These are phyloP conservation scores for Lepidurus apus DNA, from an alignment of 1,140 invertebrate genomes.

Conservation along the genomic window DNA sequence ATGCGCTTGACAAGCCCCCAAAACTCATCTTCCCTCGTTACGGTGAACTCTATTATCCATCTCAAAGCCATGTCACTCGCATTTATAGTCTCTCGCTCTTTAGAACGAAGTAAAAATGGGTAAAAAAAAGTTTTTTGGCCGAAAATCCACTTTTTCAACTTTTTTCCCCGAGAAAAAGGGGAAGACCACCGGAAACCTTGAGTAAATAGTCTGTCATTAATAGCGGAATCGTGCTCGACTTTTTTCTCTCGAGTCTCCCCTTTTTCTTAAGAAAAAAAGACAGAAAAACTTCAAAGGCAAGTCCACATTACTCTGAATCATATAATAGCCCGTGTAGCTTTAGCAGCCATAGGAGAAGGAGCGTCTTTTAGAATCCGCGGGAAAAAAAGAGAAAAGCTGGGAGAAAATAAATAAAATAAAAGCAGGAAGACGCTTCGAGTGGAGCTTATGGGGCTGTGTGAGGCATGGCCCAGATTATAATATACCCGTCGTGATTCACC, in stretches of 20 bases:
- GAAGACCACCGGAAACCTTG: not conserved
- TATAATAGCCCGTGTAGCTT: not conserved
- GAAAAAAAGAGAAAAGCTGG: not conserved
- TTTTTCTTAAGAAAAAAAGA: not conserved
- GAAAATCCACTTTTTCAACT: not conserved
- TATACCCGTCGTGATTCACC: constrained; percentile 9
- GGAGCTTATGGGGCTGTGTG: not conserved
- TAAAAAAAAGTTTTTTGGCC: not conserved
- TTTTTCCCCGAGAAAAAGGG: not conserved
- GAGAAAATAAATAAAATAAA: not conserved
- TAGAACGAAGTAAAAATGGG: not conserved
- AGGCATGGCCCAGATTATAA: constrained; percentile 10
- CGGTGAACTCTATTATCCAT: no score
- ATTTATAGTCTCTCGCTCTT: no score
- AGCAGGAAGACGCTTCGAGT: not conserved
- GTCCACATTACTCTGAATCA: not conserved
- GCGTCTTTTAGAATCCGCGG: not conserved
- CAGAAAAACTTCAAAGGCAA: not conserved
- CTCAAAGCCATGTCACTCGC: no score
- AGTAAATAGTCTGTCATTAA: constrained; percentile 15
- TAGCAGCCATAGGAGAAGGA: not conserved
- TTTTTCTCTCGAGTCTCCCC: not conserved
- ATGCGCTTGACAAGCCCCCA: no score
- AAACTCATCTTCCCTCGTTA: no score
- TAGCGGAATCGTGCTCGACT: not conserved